These are phyloP conservation scores for Drosophila watanabei DNA, from an alignment of 1,140 invertebrate genomes.

Conservation along the genomic window DNA sequence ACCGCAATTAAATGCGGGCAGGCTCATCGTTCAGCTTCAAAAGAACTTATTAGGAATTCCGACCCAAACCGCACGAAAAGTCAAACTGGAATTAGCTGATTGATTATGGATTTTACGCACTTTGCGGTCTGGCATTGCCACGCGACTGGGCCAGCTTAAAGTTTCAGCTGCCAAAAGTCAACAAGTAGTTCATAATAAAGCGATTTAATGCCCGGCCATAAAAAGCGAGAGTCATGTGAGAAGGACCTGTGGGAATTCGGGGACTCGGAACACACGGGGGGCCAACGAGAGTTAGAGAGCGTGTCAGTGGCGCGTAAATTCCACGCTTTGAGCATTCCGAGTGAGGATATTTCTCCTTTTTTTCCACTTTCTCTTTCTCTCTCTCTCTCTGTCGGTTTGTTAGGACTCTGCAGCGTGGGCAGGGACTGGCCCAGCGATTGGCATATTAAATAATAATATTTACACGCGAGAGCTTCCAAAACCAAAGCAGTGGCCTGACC, in stretches of 20 bases:
- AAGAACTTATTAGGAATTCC: slow-evolving; percentile 49
- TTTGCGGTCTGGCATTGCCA: slow-evolving; percentile 43
- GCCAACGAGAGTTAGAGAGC: slow-evolving; percentile 22
- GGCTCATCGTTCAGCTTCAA: slow-evolving; percentile 11
- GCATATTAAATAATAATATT: slow-evolving; percentile 84
- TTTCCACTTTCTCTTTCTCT: neutral
- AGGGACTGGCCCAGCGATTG: slow-evolving; percentile 44
- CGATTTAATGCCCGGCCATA: slow-evolving; percentile 64
- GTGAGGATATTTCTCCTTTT: slow-evolving; percentile 8
- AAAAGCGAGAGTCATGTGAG: slow-evolving; percentile 49
- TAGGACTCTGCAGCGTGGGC: neutral
- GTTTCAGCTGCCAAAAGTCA: slow-evolving; percentile 66
- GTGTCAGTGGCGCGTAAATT: slow-evolving; percentile 48
- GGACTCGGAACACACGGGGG: neutral
- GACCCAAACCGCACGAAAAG: slow-evolving; percentile 30
- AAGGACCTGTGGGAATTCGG: slow-evolving; percentile 1
- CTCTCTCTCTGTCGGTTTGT: neutral
- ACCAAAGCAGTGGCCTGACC: slow-evolving; percentile 33
- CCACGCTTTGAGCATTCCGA: slow-evolving; percentile 22
- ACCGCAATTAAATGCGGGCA: slow-evolving; percentile 42
- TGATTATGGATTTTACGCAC: slow-evolving; percentile 60
- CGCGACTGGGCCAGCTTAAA: slow-evolving; percentile 61
- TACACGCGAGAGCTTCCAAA: slow-evolving; percentile 61
- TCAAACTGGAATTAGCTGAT: slow-evolving; percentile 63
- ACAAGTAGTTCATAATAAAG: slow-evolving; percentile 82